Evolutionary conservation across 2,888 invertebrate genomes (phyloP), one percentile per base, ranked within the genome.

Genomic region (Eurois occulta): DNA sequence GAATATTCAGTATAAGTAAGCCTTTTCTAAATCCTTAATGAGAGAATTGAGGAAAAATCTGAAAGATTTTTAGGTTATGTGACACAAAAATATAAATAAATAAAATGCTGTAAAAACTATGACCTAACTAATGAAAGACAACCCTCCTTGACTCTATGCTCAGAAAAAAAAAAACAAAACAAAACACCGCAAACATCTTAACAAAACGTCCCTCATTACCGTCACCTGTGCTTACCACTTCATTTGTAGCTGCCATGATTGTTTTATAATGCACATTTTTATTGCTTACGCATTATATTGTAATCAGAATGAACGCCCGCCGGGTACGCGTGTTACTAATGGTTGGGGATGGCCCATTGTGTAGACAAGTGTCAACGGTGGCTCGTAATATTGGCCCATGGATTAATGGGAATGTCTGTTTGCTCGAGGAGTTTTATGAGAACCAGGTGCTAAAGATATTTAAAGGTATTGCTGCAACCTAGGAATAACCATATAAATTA

Each of bases 181-280:
- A 79, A 68, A 38, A 28, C 24, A 62, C 28, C 48, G 35, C 72
- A 71, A 81, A 76, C 58, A 70, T 65, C 68, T 82, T 83, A 75
- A 81, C 77, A 77, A 80, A 86, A 83, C 79, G 55, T 64, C 41
- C 7, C 78, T 80, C 84, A 89, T 89, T 87, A 89, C 71, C 67
- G 73, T 79, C 77, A 83, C 67, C 72, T 73, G 82, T 60, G 77
- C 81, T 86, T 81, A 81, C 86, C 83, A 74, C 68, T 83, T 83
- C 88, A 88, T 87, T 89, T 89, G 88, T 79, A 38, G 28, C 88
- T 72, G 78, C 83, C 84, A 79, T 90, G 91, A 91, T 92, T 91
- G 89, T 89, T 90, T 91, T 91, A 86, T 91, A 92, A 92, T 92
- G 89, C 77, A 52, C 80, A 88, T 87, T 88, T 88, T 91, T 90